Percentiles rank a stretch among this genome's conserved stretches.
These are phyloP conservation scores for Calliphora vicina DNA, from an alignment of 1,140 invertebrate species.

Conservation along the genomic window DNA sequence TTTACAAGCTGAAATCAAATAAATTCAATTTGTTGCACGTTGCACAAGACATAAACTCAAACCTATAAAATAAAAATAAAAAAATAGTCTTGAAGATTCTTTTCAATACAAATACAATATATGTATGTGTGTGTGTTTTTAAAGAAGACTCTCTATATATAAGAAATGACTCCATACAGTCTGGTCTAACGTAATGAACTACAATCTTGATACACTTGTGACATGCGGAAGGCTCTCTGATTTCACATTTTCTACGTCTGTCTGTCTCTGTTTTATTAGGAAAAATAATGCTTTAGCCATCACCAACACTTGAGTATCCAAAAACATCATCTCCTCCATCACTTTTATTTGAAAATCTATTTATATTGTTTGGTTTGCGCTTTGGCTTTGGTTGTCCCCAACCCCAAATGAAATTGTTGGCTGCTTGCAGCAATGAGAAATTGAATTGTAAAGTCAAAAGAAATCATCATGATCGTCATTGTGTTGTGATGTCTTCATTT, in stretches of 20 bases:
- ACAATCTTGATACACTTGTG: constrained; percentile 30
- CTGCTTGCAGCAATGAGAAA: background rate
- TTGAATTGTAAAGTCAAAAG: background rate
- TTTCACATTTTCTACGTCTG: background rate
- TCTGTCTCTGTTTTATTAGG: background rate
- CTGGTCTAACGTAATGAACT: constrained; percentile 18
- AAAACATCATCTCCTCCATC: background rate
- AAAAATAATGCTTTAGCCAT: background rate
- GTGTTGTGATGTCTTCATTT: background rate
- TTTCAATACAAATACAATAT: too few species aligned
- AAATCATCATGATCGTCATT: background rate
- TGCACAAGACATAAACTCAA: background rate
- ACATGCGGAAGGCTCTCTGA: constrained; percentile 22
- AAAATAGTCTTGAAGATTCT: too few species aligned
- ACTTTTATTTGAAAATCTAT: constrained; percentile 3
- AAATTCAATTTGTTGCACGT: constrained; percentile 29
- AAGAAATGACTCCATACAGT: background rate
- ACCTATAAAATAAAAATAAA: too few species aligned
- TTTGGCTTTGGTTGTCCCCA: too few species aligned
- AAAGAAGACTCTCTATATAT: background rate
- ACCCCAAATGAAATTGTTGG: background rate
- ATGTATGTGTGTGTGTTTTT: too few species aligned
- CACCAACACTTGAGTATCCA: background rate
- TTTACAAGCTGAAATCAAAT: constrained; percentile 16
- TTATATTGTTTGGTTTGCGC: background rate